A percentile compares a stretch with the other conserved stretches of the same genome.
phyloP scores from a whole-genome alignment of 2,888 invertebrate genomes.

The Clitarchus hookeri region DNA sequence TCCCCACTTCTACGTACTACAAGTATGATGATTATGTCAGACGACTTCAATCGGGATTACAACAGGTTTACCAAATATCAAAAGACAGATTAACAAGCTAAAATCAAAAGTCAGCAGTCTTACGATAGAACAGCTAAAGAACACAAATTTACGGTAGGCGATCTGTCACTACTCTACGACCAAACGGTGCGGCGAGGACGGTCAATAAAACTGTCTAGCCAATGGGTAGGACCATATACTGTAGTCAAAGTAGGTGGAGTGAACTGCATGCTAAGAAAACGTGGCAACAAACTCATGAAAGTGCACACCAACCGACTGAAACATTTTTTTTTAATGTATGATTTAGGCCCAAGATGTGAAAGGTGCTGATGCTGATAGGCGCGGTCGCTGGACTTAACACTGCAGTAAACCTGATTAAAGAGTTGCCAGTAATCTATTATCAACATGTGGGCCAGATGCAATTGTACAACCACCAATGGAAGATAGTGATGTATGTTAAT shows the following conservation, averaged over 20 bases:
- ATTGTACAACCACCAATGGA: too few relatives aligned
- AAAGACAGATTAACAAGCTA: not conserved
- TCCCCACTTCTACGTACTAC: not conserved
- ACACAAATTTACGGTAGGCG: not conserved
- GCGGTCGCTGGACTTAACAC: too few relatives aligned
- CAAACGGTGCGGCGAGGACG: not conserved
- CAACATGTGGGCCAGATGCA: too few relatives aligned
- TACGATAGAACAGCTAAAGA: not conserved
- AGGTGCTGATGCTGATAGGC: too few relatives aligned
- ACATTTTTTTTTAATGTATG: too few relatives aligned
- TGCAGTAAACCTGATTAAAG: too few relatives aligned
- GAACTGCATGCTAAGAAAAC: not conserved
- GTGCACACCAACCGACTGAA: not conserved
- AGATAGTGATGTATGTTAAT: too few relatives aligned
- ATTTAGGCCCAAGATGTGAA: too few relatives aligned
- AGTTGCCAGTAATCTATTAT: too few relatives aligned
- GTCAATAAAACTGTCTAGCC: not conserved
- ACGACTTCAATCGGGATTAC: not conserved
- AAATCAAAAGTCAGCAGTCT: not conserved
- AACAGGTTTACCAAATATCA: not conserved
- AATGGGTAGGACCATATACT: constrained; percentile 1
- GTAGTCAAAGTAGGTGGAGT: not conserved
- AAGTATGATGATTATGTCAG: not conserved
- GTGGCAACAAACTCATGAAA: not conserved
- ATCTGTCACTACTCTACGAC: not conserved